phyloP scores from a whole-genome alignment of 2,113 vertebrate species.

The Ranitomeya variabilis region DNA sequence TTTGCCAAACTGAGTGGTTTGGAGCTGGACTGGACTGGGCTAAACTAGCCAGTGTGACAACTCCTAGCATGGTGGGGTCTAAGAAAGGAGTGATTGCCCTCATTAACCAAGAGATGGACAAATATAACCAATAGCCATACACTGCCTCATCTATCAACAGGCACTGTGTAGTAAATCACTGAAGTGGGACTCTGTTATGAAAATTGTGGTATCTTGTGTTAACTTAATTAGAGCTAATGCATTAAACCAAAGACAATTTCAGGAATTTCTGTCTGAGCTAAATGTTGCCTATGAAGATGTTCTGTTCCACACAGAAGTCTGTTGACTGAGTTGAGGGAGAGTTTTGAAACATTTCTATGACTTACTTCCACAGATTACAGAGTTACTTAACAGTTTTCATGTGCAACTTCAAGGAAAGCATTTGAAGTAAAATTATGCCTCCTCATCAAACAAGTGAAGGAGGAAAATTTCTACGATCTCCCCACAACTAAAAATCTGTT shows the following conservation, averaged over 20 bases:
- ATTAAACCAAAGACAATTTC: constrained; percentile 12
- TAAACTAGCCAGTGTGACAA: too few species aligned
- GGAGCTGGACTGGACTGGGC: too few species aligned
- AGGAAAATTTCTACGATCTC: too few species aligned
- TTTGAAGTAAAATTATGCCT: too few species aligned
- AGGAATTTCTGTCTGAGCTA: constrained; percentile 40
- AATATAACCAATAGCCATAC: too few species aligned
- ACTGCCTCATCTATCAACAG: not conserved
- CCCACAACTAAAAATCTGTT: too few species aligned
- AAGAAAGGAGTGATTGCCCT: too few species aligned
- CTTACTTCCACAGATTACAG: constrained; percentile 20
- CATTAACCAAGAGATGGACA: too few species aligned
- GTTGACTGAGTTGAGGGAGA: constrained; percentile 45
- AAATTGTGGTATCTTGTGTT: not conserved
- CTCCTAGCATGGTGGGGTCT: too few species aligned
- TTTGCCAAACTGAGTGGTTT: too few species aligned
- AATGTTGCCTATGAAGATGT: constrained; percentile 49
- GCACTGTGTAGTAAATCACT: constrained; percentile 39
- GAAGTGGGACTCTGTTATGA: constrained; percentile 55
- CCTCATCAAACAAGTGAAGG: too few species aligned
- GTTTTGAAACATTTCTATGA: constrained; percentile 53
- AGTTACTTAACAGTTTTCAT: not conserved
- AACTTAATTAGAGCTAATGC: not conserved
- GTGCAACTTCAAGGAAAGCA: too few species aligned
- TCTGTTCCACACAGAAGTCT: constrained; percentile 10